A percentile compares a stretch with the other conserved stretches of the same genome.
phyloP scores from a whole-genome alignment of 1,140 invertebrate genomes.

The Arion vulgaris region DNA sequence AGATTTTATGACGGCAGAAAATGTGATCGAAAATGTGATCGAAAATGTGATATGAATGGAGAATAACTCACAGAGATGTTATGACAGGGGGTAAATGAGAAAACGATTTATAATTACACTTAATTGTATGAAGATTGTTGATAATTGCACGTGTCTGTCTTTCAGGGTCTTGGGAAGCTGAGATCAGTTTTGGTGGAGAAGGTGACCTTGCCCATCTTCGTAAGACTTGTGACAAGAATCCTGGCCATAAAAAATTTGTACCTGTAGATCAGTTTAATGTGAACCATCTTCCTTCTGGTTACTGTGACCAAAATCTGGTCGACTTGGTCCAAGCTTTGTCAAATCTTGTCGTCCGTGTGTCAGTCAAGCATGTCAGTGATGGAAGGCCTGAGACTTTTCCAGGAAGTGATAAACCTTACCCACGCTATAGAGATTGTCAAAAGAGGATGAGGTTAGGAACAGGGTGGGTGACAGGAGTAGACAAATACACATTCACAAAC shows the following conservation, averaged over 20 bases:
- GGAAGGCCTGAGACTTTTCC: no score
- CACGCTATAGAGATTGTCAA: no score
- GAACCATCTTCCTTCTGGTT: not conserved
- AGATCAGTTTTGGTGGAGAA: not conserved
- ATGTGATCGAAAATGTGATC: no score
- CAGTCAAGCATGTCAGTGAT: not conserved
- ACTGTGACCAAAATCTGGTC: not conserved
- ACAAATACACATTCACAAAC: not conserved
- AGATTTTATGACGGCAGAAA: no score
- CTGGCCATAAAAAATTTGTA: not conserved
- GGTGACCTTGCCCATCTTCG: not conserved
- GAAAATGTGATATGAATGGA: no score
- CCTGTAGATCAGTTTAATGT: not conserved
- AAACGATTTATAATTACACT: no score
- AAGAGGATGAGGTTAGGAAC: not conserved
- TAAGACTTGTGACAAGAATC: not conserved
- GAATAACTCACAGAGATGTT: no score
- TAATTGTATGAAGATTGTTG: no score
- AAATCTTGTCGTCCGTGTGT: not conserved
- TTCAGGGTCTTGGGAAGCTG: not conserved
- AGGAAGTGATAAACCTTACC: no score
- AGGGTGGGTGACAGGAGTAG: not conserved
- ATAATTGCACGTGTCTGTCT: no score
- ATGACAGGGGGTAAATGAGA: no score
- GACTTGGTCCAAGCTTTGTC: not conserved